Evolutionary conservation across 1,140 invertebrate genomes (phyloP).

Genomic region (Hetaerina americana): DNA sequence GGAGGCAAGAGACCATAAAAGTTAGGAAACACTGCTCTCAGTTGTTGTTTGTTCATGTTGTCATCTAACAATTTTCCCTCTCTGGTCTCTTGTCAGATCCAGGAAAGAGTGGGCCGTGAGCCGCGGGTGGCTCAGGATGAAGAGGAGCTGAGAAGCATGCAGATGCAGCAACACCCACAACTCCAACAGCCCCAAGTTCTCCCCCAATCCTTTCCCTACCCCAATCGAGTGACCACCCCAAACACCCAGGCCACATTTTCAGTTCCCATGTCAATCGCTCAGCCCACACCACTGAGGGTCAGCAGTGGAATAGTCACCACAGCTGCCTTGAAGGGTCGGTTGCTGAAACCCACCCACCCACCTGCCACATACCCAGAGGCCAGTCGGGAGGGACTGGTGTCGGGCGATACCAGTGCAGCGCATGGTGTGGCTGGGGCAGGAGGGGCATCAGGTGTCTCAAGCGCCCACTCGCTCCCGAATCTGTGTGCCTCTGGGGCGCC

Average conservation of each 20-base stretch:
- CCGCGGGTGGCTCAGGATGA: background rate
- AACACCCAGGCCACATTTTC: background rate
- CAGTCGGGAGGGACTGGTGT: background rate
- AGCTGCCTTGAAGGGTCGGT: background rate
- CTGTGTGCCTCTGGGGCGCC: slow-evolving; percentile 1
- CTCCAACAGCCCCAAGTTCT: background rate
- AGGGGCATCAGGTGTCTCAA: slow-evolving; percentile 1
- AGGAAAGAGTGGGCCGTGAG: background rate
- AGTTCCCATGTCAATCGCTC: background rate
- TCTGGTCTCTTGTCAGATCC: too few species aligned
- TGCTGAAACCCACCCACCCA: background rate
- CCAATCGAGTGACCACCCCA: background rate
- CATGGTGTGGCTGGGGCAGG: background rate
- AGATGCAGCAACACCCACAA: background rate
- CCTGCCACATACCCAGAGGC: background rate
- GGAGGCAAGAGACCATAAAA: too few species aligned
- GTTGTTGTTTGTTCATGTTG: too few species aligned
- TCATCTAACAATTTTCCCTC: too few species aligned
- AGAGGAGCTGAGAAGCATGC: background rate
- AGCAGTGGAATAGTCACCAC: too few species aligned
- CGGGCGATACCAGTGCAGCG: background rate
- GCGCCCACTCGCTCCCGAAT: slow-evolving; percentile 12
- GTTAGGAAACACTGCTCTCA: too few species aligned
- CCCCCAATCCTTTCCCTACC: background rate
- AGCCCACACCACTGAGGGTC: too few species aligned